These are phyloP conservation scores for Orchesella cincta DNA, from an alignment of 1,140 invertebrate genomes.

Conservation along the genomic window DNA sequence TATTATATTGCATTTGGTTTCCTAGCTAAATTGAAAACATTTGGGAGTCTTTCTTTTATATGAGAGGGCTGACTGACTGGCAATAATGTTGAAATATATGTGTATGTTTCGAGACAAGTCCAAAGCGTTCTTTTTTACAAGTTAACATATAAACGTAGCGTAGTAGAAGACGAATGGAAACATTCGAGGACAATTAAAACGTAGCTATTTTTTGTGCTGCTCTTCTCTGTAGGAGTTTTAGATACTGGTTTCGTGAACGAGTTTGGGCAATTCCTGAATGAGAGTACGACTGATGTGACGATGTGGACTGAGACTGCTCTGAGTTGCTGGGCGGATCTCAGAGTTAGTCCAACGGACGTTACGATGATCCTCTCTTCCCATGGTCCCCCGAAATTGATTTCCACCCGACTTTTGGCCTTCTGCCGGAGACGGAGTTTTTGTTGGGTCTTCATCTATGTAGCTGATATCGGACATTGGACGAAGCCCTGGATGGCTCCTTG, in stretches of 20 bases:
- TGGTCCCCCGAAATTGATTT: conserved; percentile 38
- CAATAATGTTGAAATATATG: too few species aligned
- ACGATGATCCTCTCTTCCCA: conserved; percentile 38
- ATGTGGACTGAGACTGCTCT: conserved; percentile 49
- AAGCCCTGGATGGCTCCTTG: conserved; percentile 75
- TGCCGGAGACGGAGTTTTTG: conserved; percentile 63
- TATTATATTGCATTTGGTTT: too few species aligned
- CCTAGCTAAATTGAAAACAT: too few species aligned
- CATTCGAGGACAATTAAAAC: too few species aligned
- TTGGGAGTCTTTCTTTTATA: too few species aligned
- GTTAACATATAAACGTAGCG: too few species aligned
- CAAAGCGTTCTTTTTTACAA: too few species aligned
- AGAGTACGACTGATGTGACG: conserved; percentile 49
- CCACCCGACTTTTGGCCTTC: conserved; percentile 54
- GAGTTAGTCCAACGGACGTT: conserved; percentile 48
- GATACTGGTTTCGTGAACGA: conserved; percentile 72
- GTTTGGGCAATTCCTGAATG: conserved; percentile 65
- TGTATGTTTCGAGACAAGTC: too few species aligned
- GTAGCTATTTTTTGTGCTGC: not conserved
- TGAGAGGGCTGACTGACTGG: too few species aligned
- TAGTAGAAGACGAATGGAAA: too few species aligned
- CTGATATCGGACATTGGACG: conserved; percentile 84
- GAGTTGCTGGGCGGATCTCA: conserved; percentile 34
- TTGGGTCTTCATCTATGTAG: conserved; percentile 86
- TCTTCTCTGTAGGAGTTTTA: too few species aligned